Conservation (phyloP, 1,140 invertebrate genomes). For the Thaumatotibia leucotreta region DNA sequence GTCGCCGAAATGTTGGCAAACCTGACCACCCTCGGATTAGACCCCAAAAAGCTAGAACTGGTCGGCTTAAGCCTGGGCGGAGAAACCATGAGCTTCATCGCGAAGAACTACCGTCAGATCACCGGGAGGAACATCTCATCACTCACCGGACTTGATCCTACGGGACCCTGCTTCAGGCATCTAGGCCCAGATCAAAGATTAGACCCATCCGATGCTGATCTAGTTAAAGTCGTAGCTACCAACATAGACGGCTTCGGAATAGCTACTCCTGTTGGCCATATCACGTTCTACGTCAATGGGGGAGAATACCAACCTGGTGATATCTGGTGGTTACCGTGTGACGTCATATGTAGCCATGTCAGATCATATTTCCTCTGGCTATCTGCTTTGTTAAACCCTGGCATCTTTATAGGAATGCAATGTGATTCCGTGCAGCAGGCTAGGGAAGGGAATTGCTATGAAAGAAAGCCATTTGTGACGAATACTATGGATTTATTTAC, state of each 20-base stretch:
- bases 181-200: no score
- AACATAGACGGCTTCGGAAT: constrained; percentile 84
- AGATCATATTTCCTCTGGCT: constrained; percentile 44
- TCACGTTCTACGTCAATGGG: no score
- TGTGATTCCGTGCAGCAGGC: constrained; percentile 57
- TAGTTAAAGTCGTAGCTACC: constrained; percentile 79
- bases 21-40: constrained; percentile 32
- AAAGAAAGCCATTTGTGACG: constrained; percentile 35
- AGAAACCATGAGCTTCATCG: no score
- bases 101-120: no score
- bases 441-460: constrained; percentile 42
- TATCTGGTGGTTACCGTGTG: constrained; percentile 41
- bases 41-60: no score
- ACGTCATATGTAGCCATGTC: constrained; percentile 45
- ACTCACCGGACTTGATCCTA: constrained; percentile 51
- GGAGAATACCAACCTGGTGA: constrained; percentile 82
- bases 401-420: constrained; percentile 47
- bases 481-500: constrained; percentile 43
- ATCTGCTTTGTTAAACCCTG: constrained; percentile 35
- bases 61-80: no score
- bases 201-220: no score
- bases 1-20: constrained; percentile 45
- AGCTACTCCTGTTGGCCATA: constrained; percentile 78
- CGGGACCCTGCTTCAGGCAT: no score
- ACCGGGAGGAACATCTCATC: constrained; percentile 56